Base-by-base conservation (phyloP, 2,797 vertebrate species). In the Trachurus trachurus region DNA sequence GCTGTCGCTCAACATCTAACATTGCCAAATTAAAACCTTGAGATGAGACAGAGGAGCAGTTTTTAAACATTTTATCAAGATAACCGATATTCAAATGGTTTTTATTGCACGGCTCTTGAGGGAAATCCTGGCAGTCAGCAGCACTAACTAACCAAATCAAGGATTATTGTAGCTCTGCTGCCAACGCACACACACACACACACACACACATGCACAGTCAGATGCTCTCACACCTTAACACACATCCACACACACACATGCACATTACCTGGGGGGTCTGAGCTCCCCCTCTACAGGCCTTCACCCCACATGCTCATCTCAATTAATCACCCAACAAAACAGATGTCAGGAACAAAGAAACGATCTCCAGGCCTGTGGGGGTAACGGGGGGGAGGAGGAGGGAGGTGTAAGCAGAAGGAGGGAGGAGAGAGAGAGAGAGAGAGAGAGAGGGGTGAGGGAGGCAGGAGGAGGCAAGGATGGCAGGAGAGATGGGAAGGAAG, bases 271-370 rank as follows among this genome's bases (percentile, higher is more conserved):
- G 90, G 90, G 92, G 90, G 90, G 90, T 87, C 89, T 88, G 70
- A 76, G 83, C 82, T 82, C 80, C 88, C 85, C 91, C 82, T 88
- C 89, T 78, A 83, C 76, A 83, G 83, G 88, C 87, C 87, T 89
- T 93, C 92, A 93, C 89, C 89, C 88, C 88, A 88, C 92, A 92
- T 90, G 92, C 90, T 94, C 92, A 92, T 94, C 92, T 93, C 92
- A 93, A 93, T 94, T 94, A 94, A 94, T 93, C 92, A 94, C 83
- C 87, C 89, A 90, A 90, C 90, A 93, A 93, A 93, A 93, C 93
- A 94, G 93, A 94, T 93, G 93, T 93, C 92, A 92, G 81, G 90
- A 93, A 93, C 91, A 92, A 93, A 93, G 92, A 87, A 88, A 87
- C 52, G 67, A 89, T 93, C 91, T 88, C 77, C 85, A 81, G 78